phyloP scores from a whole-genome alignment of 1,140 invertebrate species.

The Atta texana region DNA sequence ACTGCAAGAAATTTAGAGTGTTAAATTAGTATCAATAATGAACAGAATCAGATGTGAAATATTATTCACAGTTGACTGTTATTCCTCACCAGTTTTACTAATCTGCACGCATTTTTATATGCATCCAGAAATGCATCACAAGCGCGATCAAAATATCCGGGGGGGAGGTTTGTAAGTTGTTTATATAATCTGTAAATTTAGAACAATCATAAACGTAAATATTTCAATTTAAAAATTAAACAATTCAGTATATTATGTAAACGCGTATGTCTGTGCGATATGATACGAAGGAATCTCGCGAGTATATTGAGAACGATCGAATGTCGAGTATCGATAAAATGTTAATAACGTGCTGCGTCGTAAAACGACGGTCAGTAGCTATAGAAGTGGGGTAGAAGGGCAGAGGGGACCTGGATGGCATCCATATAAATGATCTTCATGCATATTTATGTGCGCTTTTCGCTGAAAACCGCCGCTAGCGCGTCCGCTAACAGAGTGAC shows the following conservation, averaged over 20 bases:
- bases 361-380: conserved; percentile 64
- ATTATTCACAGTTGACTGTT: no score
- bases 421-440: conserved; percentile 85
- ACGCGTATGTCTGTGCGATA: neutral
- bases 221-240: neutral
- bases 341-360: conserved; percentile 82
- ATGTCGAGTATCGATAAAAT: conserved; percentile 79
- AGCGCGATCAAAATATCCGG: no score
- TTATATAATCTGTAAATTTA: no score
- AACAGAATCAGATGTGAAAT: no score
- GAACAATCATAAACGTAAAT: conserved; percentile 21
- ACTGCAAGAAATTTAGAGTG: no score
- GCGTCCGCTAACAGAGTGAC: conserved; percentile 81
- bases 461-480: conserved; percentile 80
- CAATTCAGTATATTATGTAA: neutral
- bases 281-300: conserved; percentile 14
- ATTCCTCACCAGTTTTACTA: no score
- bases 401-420: conserved; percentile 52
- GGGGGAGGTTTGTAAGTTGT: no score
- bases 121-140: no score
- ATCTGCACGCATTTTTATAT: no score
- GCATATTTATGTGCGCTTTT: conserved; percentile 86
- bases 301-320: conserved; percentile 32
- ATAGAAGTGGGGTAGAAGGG: conserved; percentile 17
- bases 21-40: no score